These are phyloP conservation scores for Pseudonaja textilis DNA, from an alignment of 2,113 vertebrate genomes.

Conservation along the genomic window DNA sequence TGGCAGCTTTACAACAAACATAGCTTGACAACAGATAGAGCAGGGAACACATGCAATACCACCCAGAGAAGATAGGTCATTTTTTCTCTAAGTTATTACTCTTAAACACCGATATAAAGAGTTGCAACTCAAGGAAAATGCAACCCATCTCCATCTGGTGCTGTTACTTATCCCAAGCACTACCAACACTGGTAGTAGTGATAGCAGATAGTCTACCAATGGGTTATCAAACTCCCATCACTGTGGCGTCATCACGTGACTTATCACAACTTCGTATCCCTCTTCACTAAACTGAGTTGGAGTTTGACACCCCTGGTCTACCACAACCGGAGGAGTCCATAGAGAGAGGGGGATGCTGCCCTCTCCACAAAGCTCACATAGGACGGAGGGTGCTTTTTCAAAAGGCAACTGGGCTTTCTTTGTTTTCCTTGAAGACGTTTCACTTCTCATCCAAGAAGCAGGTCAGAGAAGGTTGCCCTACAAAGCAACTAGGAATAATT, in stretches of 20 bases:
- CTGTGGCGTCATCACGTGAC: too few relatives aligned
- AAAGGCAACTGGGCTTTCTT: too few relatives aligned
- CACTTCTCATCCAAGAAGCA: neutral
- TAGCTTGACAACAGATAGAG: neutral
- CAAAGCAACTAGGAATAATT: neutral
- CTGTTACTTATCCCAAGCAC: neutral
- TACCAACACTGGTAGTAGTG: neutral
- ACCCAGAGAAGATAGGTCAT: neutral
- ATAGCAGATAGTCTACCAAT: neutral
- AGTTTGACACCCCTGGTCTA: too few relatives aligned
- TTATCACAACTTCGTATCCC: too few relatives aligned
- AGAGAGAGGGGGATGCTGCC: neutral
- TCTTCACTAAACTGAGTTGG: too few relatives aligned
- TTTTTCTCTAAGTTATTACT: neutral
- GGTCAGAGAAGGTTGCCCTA: neutral
- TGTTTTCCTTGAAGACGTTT: too few relatives aligned
- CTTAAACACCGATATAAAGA: too few relatives aligned
- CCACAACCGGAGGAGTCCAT: too few relatives aligned
- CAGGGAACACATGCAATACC: neutral
- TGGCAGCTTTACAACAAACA: neutral
- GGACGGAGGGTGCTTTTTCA: too few relatives aligned
- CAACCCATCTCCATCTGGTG: neutral
- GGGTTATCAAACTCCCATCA: too few relatives aligned
- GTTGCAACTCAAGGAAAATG: neutral
- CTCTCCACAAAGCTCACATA: neutral